Conservation (phyloP, 2,888 invertebrate species). For the Apeira syringaria region DNA sequence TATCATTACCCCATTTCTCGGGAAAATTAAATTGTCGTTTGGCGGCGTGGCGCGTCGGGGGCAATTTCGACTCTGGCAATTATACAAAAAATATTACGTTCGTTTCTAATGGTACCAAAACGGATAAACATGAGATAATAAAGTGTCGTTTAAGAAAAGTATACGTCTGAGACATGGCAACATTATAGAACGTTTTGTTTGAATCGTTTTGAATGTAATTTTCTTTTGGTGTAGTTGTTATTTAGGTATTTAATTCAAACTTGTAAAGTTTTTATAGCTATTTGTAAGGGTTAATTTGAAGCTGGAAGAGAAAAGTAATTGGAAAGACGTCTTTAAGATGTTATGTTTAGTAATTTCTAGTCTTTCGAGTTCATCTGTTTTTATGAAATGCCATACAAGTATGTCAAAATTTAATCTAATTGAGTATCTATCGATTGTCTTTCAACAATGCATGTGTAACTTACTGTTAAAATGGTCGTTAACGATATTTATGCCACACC, state of each 20-base stretch:
- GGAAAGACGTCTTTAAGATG: too few species aligned
- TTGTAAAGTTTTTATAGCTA: slow-evolving; percentile 28
- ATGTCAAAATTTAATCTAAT: too few species aligned
- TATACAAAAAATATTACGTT: slow-evolving; percentile 46
- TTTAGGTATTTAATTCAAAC: slow-evolving; percentile 28
- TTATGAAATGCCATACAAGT: too few species aligned
- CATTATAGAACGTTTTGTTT: slow-evolving; percentile 60
- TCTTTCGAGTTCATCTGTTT: too few species aligned
- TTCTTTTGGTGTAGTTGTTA: slow-evolving; percentile 34
- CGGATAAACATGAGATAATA: slow-evolving; percentile 75
- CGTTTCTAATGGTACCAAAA: slow-evolving; percentile 74
- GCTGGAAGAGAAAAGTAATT: too few species aligned
- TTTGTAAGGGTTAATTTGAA: slow-evolving; percentile 25
- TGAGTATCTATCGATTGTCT: too few species aligned
- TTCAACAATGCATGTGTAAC: too few species aligned
- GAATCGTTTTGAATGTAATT: slow-evolving; percentile 55
- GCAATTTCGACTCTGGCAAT: slow-evolving; percentile 66
- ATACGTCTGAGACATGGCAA: slow-evolving; percentile 57
- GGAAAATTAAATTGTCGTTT: slow-evolving; percentile 76
- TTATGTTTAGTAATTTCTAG: too few species aligned
- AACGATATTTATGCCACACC: too few species aligned
- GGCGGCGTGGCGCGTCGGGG: slow-evolving; percentile 54
- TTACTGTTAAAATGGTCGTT: too few species aligned
- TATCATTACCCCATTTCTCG: slow-evolving; percentile 68
- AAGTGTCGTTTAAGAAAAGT: slow-evolving; percentile 81